Evolutionary conservation across 2,113 vertebrate species (phyloP).

Genomic region (Phocoena sinus): DNA sequence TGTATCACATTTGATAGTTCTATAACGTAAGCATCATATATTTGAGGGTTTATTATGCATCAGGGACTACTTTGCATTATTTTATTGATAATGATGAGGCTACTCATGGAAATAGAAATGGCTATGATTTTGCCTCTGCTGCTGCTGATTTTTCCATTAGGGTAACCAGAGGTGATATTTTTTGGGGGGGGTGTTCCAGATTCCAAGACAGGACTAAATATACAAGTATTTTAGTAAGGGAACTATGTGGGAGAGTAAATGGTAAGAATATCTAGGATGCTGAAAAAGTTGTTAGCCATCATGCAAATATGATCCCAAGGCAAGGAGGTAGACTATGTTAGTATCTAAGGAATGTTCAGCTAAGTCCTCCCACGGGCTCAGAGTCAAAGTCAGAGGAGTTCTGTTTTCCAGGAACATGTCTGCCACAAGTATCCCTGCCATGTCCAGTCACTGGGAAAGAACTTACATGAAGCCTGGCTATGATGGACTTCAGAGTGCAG

Average conservation of each 20-base stretch:
- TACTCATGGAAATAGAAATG: neutral
- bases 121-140: neutral
- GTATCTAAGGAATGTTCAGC: neutral
- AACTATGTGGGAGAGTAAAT: neutral
- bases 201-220: neutral
- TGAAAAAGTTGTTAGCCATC: neutral
- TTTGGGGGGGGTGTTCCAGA: fast-evolving
- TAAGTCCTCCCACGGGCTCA: neutral
- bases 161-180: neutral
- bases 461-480: neutral
- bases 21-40: neutral
- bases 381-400: neutral
- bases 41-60: neutral
- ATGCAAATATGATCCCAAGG: neutral
- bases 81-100: neutral
- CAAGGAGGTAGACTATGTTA: neutral
- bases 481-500: neutral
- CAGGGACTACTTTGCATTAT: neutral
- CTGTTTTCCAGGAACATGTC: neutral
- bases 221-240: neutral
- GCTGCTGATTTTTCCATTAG: neutral
- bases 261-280: neutral
- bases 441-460: neutral
- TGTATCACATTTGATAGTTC: neutral
- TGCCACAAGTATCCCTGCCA: neutral